Evolutionary conservation across 1,140 invertebrate genomes (phyloP).

Genomic region (Pristionchus pacificus): DNA sequence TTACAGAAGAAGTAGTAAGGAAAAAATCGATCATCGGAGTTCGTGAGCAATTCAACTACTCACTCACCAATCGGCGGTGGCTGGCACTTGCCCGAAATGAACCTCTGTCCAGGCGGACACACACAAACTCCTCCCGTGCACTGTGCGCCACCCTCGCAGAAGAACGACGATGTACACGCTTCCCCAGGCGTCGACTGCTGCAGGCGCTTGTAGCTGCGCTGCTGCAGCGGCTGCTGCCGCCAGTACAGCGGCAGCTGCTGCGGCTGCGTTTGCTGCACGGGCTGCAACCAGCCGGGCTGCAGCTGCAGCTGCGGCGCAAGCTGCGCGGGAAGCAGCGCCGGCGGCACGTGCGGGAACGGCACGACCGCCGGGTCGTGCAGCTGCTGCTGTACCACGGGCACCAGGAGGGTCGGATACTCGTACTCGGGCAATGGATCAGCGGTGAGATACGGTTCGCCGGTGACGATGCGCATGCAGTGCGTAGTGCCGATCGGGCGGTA

Average conservation of each 20-base stretch:
- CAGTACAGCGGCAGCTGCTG: too few species aligned
- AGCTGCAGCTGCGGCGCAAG: too few species aligned
- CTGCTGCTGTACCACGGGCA: background rate
- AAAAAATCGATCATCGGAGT: background rate
- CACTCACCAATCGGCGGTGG: background rate
- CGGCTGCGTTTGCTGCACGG: too few species aligned
- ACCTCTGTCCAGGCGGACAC: constrained; percentile 14
- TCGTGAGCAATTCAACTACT: background rate
- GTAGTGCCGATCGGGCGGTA: background rate
- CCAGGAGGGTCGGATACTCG: background rate
- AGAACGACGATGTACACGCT: constrained; percentile 4
- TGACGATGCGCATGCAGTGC: background rate
- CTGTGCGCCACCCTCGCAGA: constrained; percentile 18
- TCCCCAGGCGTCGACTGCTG: constrained; percentile 19
- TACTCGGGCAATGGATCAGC: background rate
- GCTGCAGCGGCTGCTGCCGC: too few species aligned
- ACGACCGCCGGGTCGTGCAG: too few species aligned
- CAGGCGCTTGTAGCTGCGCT: too few species aligned
- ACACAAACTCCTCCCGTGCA: constrained; percentile 19
- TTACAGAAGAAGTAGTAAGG: background rate
- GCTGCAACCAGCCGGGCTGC: too few species aligned
- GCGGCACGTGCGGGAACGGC: background rate
- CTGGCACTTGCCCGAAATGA: background rate
- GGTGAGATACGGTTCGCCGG: background rate
- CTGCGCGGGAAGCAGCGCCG: background rate